phyloP scores from a whole-genome alignment of 1,140 invertebrate genomes.

The Apolygus lucorum region DNA sequence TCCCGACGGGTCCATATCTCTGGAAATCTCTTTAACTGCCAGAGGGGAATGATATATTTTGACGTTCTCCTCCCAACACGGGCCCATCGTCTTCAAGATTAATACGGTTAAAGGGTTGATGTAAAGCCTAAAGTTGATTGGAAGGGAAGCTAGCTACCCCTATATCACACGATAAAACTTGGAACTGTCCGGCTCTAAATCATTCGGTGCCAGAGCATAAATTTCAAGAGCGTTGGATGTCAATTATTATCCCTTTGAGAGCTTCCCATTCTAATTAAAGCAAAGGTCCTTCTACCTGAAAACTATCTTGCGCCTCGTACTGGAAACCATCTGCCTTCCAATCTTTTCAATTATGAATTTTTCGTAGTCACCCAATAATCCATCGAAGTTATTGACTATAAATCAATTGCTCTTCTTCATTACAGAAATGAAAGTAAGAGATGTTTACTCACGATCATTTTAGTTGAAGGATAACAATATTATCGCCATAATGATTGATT shows the following conservation, averaged over 20 bases:
- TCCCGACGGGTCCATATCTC: slow-evolving; percentile 13
- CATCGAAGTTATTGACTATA: neutral
- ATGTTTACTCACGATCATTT: no score
- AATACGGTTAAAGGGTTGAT: slow-evolving; percentile 21
- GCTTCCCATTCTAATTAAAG: slow-evolving; percentile 12
- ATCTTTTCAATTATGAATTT: slow-evolving; percentile 1
- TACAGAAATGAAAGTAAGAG: no score
- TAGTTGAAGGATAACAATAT: no score
- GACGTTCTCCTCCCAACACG: slow-evolving; percentile 6
- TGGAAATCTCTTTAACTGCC: slow-evolving; percentile 16
- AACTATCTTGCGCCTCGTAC: neutral
- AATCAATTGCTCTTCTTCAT: no score
- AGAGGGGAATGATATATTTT: slow-evolving; percentile 13
- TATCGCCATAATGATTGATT: no score
- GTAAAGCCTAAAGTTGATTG: slow-evolving; percentile 22
- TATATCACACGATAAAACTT: slow-evolving; percentile 23
- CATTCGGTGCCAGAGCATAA: slow-evolving; percentile 6
- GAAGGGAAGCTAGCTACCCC: slow-evolving; percentile 17
- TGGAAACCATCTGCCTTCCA: slow-evolving; percentile 1
- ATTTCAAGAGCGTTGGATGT: slow-evolving; percentile 3
- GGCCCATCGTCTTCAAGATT: slow-evolving; percentile 15
- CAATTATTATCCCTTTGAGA: slow-evolving; percentile 16
- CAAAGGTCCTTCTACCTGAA: neutral
- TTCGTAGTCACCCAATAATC: neutral
- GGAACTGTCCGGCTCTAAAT: slow-evolving; percentile 18